phyloP scores from a whole-genome alignment of 2,113 vertebrate species.

The Sapayoa aenigma region DNA sequence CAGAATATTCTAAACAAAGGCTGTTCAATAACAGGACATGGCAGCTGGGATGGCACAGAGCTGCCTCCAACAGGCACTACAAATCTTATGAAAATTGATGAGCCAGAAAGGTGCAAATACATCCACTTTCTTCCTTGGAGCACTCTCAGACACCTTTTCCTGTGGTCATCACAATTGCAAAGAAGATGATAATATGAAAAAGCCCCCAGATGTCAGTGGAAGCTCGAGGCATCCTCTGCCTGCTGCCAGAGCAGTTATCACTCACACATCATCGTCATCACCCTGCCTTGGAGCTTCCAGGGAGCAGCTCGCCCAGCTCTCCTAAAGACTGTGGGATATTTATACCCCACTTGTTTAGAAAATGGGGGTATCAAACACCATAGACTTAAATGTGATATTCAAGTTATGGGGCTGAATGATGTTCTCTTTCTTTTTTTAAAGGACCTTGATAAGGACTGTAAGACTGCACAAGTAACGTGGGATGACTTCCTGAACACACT shows the following conservation, averaged over 20 bases:
- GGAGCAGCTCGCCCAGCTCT: not conserved
- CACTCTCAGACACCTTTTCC: not conserved
- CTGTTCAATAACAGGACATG: rapidly evolving
- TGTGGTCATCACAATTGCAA: rapidly evolving
- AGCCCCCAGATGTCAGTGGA: rapidly evolving
- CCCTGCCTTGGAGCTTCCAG: not conserved
- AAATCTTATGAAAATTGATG: not conserved
- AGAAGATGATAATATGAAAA: not conserved
- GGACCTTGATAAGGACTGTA: not conserved
- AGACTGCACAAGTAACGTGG: not conserved
- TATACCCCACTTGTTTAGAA: not conserved
- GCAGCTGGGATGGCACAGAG: not conserved
- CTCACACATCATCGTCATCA: not conserved
- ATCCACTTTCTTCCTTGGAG: not conserved
- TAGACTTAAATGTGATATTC: too few relatives aligned
- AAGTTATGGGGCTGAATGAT: not conserved
- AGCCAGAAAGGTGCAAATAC: not conserved
- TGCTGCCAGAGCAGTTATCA: not conserved
- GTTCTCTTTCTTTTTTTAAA: not conserved
- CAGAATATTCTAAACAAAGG: not conserved
- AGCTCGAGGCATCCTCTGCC: not conserved
- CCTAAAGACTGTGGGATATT: not conserved
- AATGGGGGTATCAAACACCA: not conserved
- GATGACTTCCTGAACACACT: not conserved
- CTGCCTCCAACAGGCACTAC: not conserved